These are phyloP conservation scores for Micromys minutus DNA, from an alignment of 2,113 vertebrate genomes.

Conservation along the genomic window DNA sequence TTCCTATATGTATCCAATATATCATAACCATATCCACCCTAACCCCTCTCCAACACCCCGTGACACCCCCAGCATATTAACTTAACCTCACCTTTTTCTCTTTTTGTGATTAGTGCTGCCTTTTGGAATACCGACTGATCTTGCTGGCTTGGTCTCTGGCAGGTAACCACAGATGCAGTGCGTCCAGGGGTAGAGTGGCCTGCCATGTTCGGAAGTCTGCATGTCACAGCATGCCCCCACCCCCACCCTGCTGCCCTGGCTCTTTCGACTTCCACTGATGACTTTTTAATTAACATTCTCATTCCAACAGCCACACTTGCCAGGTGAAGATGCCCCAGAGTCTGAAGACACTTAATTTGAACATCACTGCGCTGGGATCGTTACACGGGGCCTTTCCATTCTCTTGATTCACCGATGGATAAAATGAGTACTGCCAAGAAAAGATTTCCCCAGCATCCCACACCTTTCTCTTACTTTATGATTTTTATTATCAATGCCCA, in stretches of 20 bases:
- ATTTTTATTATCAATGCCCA: background rate
- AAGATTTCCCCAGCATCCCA: background rate
- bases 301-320: background rate
- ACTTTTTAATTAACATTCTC: background rate
- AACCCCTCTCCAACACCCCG: background rate
- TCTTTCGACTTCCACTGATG: background rate
- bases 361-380: background rate
- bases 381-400: background rate
- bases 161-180: background rate
- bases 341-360: background rate
- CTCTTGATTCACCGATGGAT: background rate
- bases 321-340: background rate
- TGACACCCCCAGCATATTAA: background rate
- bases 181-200: too few species aligned
- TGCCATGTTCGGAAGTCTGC: background rate
- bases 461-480: background rate
- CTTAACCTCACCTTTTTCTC: background rate
- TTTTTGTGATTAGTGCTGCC: background rate
- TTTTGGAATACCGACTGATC: background rate
- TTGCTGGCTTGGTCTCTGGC: background rate
- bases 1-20: background rate
- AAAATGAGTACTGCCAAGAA: background rate
- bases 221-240: background rate
- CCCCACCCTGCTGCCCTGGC: background rate
- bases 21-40: background rate